phyloP scores from a whole-genome alignment of 2,797 vertebrate genomes.

The Hemibagrus guttatus region DNA sequence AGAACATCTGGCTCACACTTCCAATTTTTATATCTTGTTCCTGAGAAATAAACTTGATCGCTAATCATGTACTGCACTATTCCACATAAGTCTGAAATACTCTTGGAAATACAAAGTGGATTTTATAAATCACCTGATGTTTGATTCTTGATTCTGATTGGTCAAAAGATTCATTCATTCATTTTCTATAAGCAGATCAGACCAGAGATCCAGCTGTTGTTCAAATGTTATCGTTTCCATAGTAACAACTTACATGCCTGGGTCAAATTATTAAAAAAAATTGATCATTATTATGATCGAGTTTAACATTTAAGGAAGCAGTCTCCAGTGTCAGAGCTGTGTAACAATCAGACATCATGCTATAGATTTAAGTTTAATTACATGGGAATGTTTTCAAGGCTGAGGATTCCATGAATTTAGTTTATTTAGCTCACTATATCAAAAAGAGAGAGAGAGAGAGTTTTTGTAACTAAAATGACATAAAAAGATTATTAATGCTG shows the following conservation, averaged over 20 bases:
- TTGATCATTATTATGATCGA: not conserved
- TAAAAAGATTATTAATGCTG: not conserved
- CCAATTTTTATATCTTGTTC: not conserved
- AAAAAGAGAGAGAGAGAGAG: not conserved
- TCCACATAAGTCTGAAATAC: too few species aligned
- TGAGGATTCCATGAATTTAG: too few species aligned
- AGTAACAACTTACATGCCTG: not conserved
- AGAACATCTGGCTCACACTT: constrained; percentile 13
- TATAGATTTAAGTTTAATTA: too few species aligned
- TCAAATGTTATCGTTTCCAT: not conserved
- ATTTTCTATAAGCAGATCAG: not conserved
- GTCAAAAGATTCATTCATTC: too few species aligned
- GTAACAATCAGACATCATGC: not conserved
- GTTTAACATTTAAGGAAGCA: not conserved
- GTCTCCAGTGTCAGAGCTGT: not conserved
- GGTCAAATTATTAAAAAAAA: too few species aligned
- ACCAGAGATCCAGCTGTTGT: not conserved
- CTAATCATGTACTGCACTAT: not conserved
- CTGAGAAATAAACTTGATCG: not conserved
- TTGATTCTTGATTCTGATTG: not conserved
- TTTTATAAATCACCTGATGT: not conserved
- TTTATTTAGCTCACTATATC: too few species aligned
- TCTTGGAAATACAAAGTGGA: not conserved
- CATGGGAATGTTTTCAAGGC: too few species aligned
- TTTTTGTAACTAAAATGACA: not conserved